Evolutionary conservation across 30 jellyfish, hydroid and myxozoan species (phyloP).

Genomic region (Catostylus mosaicus): DNA sequence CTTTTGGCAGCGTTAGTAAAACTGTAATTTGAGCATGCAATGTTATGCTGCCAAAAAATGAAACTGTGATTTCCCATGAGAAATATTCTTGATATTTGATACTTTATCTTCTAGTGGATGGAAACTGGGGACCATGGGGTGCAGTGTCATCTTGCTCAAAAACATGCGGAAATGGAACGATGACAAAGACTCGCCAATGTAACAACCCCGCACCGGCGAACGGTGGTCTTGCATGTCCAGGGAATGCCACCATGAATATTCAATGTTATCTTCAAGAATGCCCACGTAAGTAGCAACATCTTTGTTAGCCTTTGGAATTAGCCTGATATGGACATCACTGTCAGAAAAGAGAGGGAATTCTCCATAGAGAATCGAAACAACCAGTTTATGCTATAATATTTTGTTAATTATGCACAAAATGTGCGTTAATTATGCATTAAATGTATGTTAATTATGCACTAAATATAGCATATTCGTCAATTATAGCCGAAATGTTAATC

Average conservation of each 20-base stretch:
- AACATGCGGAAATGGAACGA: slow-evolving; percentile 86
- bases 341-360: neutral
- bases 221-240: slow-evolving; percentile 83
- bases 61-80: neutral
- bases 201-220: slow-evolving; percentile 79
- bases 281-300: slow-evolving; percentile 57
- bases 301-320: neutral
- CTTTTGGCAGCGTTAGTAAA: neutral
- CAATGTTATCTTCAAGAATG: slow-evolving; percentile 71
- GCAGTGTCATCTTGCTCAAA: slow-evolving; percentile 75
- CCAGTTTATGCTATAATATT: neutral
- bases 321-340: too few relatives aligned
- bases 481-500: too few relatives aligned
- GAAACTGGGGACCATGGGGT: slow-evolving; percentile 91
- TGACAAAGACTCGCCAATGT: slow-evolving; percentile 74
- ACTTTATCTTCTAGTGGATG: slow-evolving; percentile 48
- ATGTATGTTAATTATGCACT: too few relatives aligned
- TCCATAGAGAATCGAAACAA: neutral
- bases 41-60: neutral
- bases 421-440: too few relatives aligned
- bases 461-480: too few relatives aligned
- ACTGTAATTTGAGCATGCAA: neutral
- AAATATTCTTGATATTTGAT: neutral
- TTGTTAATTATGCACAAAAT: neutral
- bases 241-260: slow-evolving; percentile 56